Percentiles rank a stretch among this genome's conserved stretches.
phyloP scores from a whole-genome alignment of 1,140 invertebrate species.

The Condylostylus longicornis region DNA sequence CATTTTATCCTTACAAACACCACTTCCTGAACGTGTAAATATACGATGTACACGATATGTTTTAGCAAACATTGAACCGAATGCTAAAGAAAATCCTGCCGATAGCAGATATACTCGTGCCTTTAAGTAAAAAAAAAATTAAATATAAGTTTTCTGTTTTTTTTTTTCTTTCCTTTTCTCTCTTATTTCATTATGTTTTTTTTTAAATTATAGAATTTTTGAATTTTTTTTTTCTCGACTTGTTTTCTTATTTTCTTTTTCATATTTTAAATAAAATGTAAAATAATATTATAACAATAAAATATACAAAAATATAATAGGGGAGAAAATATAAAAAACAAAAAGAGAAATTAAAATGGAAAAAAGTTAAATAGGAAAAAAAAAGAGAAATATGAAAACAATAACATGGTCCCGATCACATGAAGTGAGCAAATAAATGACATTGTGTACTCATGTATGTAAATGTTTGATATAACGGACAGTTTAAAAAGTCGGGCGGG shows the following conservation, averaged over 20 bases:
- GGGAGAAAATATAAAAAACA: too few species aligned
- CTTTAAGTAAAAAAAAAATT: constrained; percentile 33
- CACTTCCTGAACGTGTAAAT: constrained; percentile 49
- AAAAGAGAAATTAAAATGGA: too few species aligned
- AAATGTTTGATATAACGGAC: too few species aligned
- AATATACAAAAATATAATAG: too few species aligned
- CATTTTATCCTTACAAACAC: constrained; percentile 48
- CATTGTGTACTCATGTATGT: too few species aligned
- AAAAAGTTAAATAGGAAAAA: too few species aligned
- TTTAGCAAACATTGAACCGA: constrained; percentile 82
- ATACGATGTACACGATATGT: constrained; percentile 77
- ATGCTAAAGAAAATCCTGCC: constrained; percentile 71
- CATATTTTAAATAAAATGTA: too few species aligned
- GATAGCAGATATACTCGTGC: constrained; percentile 73
- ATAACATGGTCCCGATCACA: too few species aligned
- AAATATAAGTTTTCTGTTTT: not conserved
- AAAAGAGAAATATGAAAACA: too few species aligned
- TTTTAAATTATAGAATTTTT: not conserved
- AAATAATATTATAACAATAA: too few species aligned
- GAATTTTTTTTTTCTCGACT: not conserved
- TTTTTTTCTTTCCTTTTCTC: not conserved
- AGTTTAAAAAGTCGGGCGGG: too few species aligned
- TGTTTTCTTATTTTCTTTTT: not conserved
- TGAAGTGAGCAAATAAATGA: too few species aligned
- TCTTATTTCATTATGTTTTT: not conserved